A percentile compares a stretch with the other conserved stretches of the same genome.
Conservation (phyloP, 2,797 vertebrate species). For the Intellagama lesueurii region DNA sequence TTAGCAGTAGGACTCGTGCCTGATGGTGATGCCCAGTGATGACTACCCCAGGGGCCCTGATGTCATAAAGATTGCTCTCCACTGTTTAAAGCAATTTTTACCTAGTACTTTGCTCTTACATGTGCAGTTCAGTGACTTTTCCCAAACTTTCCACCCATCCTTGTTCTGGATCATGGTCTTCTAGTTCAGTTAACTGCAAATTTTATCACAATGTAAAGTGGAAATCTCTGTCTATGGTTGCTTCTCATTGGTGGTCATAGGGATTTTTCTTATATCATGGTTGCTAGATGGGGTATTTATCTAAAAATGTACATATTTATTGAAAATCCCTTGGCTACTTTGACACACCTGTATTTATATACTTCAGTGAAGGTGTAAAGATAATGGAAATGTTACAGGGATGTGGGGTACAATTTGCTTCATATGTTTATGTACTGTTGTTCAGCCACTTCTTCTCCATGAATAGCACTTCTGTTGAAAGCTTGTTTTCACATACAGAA, state of each 20-base stretch:
- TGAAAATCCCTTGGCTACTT: neutral
- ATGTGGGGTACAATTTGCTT: neutral
- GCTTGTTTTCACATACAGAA: neutral
- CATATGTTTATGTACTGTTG: neutral
- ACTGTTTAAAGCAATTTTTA: neutral
- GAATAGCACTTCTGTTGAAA: neutral
- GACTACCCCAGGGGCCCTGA: neutral
- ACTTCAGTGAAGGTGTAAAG: neutral
- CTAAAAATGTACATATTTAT: neutral
- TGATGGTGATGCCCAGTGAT: no score
- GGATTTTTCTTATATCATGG: neutral
- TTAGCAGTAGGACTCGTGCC: neutral
- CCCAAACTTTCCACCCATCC: no score
- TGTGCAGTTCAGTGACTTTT: neutral
- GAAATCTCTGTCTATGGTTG: neutral
- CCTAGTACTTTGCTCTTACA: neutral
- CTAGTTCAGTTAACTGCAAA: neutral
- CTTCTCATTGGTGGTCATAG: neutral
- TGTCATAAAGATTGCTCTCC: neutral
- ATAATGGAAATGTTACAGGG: neutral
- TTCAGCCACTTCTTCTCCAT: neutral
- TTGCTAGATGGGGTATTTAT: neutral
- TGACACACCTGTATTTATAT: neutral
- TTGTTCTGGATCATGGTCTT: neutral
- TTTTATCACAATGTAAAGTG: neutral